A percentile compares a stretch with the other conserved stretches of the same genome.
Conservation (phyloP, 2,113 vertebrate species). For the Andinoacara biseriatus region DNA sequence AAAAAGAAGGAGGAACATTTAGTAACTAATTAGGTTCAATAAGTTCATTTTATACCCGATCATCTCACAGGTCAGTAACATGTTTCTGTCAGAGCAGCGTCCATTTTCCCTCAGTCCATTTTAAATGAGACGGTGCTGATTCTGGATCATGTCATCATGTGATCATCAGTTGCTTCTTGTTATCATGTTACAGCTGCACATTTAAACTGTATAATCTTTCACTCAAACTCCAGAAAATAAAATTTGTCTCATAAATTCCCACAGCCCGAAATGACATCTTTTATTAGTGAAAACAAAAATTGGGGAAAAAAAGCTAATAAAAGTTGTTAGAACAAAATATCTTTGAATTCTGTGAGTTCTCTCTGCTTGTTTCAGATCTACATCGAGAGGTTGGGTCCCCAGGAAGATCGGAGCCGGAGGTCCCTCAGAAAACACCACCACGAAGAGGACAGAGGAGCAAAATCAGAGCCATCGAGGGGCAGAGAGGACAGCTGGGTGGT, state of each 20-base stretch:
- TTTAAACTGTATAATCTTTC: not conserved
- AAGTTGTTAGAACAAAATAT: not conserved
- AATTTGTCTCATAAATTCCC: no score
- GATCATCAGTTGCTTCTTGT: no score
- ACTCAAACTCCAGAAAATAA: not conserved
- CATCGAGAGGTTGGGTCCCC: constrained; percentile 48
- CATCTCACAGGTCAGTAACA: no score
- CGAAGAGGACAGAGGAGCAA: not conserved
- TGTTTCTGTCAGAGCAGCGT: no score
- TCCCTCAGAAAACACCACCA: constrained; percentile 33
- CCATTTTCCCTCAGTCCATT: no score
- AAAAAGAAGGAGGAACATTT: no score
- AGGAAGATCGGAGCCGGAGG: constrained; percentile 35
- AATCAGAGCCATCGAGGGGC: not conserved
- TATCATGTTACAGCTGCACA: no score
- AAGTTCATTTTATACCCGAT: no score
- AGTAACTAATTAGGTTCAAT: no score
- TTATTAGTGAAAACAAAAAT: not conserved
- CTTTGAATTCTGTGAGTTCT: no score
- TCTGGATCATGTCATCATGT: no score
- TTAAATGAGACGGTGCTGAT: no score
- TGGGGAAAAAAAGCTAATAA: not conserved
- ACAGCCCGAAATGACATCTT: not conserved
- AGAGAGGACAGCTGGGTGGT: constrained; percentile 20
- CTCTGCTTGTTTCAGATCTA: constrained; percentile 66